A percentile compares a stretch with the other conserved stretches of the same genome.
Evolutionary conservation across 2,113 vertebrate species (phyloP).

Genomic region (Pogona vitticeps): DNA sequence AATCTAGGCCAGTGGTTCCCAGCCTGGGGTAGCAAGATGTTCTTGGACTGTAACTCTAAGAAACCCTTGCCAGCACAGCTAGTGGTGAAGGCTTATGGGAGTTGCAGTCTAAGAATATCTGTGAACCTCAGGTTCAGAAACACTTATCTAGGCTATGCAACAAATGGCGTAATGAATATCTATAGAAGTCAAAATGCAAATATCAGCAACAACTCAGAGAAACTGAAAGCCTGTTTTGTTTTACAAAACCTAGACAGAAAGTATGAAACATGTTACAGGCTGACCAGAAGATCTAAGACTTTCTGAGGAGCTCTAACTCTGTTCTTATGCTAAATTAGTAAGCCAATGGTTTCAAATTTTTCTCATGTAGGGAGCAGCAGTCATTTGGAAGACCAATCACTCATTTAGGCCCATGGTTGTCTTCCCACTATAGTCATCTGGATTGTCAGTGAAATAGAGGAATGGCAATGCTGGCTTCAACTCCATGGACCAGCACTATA

Average conservation of each 20-base stretch:
- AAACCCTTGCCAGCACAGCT: too few relatives aligned
- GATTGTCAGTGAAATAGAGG: neutral
- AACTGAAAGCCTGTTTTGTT: too few relatives aligned
- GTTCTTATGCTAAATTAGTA: neutral
- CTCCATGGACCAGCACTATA: neutral
- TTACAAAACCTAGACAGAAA: neutral
- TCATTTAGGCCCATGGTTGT: neutral
- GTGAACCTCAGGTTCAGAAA: too few relatives aligned
- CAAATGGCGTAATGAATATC: too few relatives aligned
- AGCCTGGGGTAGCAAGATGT: too few relatives aligned
- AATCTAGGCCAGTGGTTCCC: too few relatives aligned
- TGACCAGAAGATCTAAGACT: neutral
- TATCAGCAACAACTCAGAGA: too few relatives aligned
- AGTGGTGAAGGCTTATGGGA: too few relatives aligned
- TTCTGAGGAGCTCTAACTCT: neutral
- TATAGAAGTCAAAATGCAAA: too few relatives aligned
- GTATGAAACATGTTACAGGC: neutral
- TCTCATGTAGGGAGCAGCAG: neutral
- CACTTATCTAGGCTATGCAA: too few relatives aligned
- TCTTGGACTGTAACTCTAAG: too few relatives aligned
- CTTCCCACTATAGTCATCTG: neutral
- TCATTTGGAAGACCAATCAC: neutral
- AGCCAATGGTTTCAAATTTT: neutral
- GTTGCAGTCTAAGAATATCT: too few relatives aligned
- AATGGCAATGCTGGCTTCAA: neutral